Base-by-base conservation (phyloP, 2,797 vertebrate genomes). In the Gymnoscopelus braueri region DNA sequence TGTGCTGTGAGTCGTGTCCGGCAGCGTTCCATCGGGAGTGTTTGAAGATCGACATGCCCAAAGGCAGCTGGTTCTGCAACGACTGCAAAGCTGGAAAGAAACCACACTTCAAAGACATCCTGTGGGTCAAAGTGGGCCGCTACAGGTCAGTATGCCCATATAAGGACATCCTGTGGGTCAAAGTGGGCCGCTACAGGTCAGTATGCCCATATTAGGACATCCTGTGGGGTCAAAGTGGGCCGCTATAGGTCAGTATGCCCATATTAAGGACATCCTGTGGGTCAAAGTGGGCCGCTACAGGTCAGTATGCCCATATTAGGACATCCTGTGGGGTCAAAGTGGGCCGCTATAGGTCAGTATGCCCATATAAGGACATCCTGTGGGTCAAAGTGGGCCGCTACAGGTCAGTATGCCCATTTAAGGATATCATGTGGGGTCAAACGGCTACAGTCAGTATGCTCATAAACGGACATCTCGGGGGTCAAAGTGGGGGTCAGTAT, bases 321-420 rank as follows among this genome's bases (percentile, higher is more conserved):
- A 10, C 39, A 7, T 61, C 32, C 35, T 55, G 29, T 47, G 14
- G 7, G 7, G 39, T 44, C 39, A 44, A 44, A 44, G 39, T 44
- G 39, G 39, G 39, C 7, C 39, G 39, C 4, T 35, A 35, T 4
- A 35, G 26, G 26, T 26, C 26, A 3, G 26, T 39, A 39, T 7
- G 39, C 39, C 39, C 39, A 9, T 44, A 7, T 44, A 44, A 44
- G 39, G 39, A 10, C 39, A 7, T 61, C 77, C 95, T 98, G 56
- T 99, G 98, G 98, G 98, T 98, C 67, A 99, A 99, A 91, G 97
- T 98, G 24, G 97, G 97, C 4, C 94, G 97, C 48, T 98, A 98
- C 93, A 97, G 98, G 98, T 98, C 84, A 93, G 95, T 91, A 72
- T 2, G n/a, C 39, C 39, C 39, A 9, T 44, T 2, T 44, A 44